Percentiles rank a stretch among this genome's conserved stretches.
These are phyloP conservation scores for Lagria hirta DNA, from an alignment of 2,888 invertebrate genomes.

Conservation along the genomic window DNA sequence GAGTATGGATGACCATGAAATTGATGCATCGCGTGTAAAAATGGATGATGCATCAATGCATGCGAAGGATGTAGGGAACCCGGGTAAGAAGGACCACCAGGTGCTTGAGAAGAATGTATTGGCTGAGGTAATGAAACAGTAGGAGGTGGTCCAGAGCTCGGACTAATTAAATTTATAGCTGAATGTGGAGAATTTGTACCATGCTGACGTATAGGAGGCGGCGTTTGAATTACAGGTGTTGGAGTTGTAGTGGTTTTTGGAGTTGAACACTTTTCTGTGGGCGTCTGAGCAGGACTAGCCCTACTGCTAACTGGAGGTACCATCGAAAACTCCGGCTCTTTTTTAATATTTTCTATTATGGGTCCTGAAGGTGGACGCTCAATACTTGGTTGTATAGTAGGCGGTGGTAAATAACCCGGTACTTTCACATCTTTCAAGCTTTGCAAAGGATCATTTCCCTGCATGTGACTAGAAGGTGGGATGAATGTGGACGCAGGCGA, in stretches of 20 bases:
- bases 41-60: conserved; percentile 67
- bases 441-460: conserved; percentile 66
- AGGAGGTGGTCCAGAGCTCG: conserved; percentile 57
- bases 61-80: conserved; percentile 70
- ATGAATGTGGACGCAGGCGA: conserved; percentile 28
- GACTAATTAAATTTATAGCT: conserved; percentile 65
- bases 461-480: conserved; percentile 35
- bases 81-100: conserved; percentile 62
- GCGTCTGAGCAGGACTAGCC: conserved; percentile 44
- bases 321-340: conserved; percentile 65
- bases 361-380: conserved; percentile 61
- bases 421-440: conserved; percentile 78
- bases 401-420: conserved; percentile 43
- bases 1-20: conserved; percentile 69
- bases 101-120: conserved; percentile 69
- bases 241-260: conserved; percentile 45
- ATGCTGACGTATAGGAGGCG: conserved; percentile 56
- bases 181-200: conserved; percentile 56
- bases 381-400: conserved; percentile 37
- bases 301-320: conserved; percentile 46
- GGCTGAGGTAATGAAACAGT: conserved; percentile 57
- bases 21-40: conserved; percentile 63
- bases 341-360: conserved; percentile 72
- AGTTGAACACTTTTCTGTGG: conserved; percentile 45
- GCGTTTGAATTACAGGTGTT: conserved; percentile 45